phyloP scores from a whole-genome alignment of 2,888 invertebrate genomes.

The Cephus pygmeus region DNA sequence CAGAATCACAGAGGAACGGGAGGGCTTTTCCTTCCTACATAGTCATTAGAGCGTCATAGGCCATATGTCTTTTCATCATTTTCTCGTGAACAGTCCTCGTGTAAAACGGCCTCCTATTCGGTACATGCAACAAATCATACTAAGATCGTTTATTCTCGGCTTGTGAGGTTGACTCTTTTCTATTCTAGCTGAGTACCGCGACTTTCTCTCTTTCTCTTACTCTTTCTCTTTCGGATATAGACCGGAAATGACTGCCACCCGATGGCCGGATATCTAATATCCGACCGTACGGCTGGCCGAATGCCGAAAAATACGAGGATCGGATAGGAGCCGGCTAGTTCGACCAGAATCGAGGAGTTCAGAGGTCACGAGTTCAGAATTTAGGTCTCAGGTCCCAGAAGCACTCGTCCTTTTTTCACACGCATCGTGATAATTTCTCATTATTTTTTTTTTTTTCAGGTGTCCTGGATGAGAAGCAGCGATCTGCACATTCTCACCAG shows the following conservation, averaged over 20 bases:
- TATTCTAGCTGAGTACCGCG: not conserved
- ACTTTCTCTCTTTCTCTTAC: conserved; percentile 9
- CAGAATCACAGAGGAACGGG: too few relatives aligned
- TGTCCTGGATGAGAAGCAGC: conserved; percentile 78
- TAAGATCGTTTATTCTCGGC: too few relatives aligned
- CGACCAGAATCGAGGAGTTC: not conserved
- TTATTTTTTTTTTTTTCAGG: conserved; percentile 65
- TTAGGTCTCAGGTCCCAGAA: not conserved
- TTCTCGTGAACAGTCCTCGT: too few relatives aligned
- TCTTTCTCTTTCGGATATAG: conserved; percentile 27
- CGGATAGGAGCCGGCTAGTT: conserved; percentile 35
- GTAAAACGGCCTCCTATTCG: too few relatives aligned
- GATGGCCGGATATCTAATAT: conserved; percentile 55
- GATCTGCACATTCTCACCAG: conserved; percentile 79
- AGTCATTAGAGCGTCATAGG: too few relatives aligned
- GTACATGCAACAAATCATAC: too few relatives aligned
- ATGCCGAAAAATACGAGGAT: conserved; percentile 48
- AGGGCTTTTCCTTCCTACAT: too few relatives aligned
- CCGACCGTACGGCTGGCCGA: conserved; percentile 41
- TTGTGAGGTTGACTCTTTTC: too few relatives aligned
- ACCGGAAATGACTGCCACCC: conserved; percentile 42
- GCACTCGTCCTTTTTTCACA: not conserved
- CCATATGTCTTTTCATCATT: too few relatives aligned
- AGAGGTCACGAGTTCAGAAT: not conserved
- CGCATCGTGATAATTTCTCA: not conserved